phyloP scores from a whole-genome alignment of 2,888 invertebrate species.

The Galerucella calmariensis region DNA sequence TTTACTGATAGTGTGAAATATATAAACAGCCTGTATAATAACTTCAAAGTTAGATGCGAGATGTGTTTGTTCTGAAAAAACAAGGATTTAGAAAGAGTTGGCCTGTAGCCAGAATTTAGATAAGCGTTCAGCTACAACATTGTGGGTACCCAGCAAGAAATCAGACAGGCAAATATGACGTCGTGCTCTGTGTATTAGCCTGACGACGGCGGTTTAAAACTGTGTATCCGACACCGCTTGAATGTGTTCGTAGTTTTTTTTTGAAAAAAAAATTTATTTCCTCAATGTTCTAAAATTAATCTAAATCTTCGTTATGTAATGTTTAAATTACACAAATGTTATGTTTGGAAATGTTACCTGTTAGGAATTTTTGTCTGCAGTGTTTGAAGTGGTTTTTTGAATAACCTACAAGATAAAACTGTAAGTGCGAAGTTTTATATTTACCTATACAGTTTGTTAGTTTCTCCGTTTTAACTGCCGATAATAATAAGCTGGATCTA shows the following conservation, averaged over 20 bases:
- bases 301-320: slow-evolving; percentile 39
- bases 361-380: slow-evolving; percentile 17
- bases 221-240: slow-evolving; percentile 48
- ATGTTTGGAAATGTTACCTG: slow-evolving; percentile 7
- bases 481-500: slow-evolving; percentile 53
- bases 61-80: slow-evolving; percentile 44
- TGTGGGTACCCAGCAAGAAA: slow-evolving; percentile 46
- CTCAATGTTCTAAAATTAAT: slow-evolving; percentile 26
- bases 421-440: slow-evolving; percentile 42
- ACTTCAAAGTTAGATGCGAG: slow-evolving; percentile 26
- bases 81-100: slow-evolving; percentile 52
- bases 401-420: slow-evolving; percentile 27
- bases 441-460: slow-evolving; percentile 27
- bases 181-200: slow-evolving; percentile 47
- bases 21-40: slow-evolving; percentile 13
- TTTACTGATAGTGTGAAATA: slow-evolving; percentile 7
- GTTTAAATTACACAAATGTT: slow-evolving; percentile 15
- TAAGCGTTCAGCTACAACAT: slow-evolving; percentile 48
- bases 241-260: slow-evolving; percentile 46
- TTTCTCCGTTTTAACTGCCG: slow-evolving; percentile 41
- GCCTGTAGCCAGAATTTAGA: slow-evolving; percentile 54
- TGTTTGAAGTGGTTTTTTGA: slow-evolving; percentile 29
- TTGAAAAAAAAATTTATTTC: slow-evolving; percentile 29
- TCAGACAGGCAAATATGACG: slow-evolving; percentile 50
- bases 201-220: slow-evolving; percentile 39